Evolutionary conservation across 2,797 vertebrate species (phyloP).

Genomic region (Lacerta viridis): DNA sequence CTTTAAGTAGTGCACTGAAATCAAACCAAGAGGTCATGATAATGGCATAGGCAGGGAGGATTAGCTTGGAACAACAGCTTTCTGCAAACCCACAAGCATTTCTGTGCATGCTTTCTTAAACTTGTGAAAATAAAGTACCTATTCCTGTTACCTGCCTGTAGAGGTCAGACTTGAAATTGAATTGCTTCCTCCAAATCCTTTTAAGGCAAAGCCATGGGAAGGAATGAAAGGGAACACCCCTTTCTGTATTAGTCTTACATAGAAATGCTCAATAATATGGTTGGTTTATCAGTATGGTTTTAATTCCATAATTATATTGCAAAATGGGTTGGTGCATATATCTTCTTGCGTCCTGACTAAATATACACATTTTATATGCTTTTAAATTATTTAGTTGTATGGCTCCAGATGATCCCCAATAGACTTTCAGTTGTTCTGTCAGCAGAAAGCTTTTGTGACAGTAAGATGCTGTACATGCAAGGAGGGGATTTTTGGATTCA

Average conservation of each 20-base stretch:
- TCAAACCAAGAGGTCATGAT: neutral
- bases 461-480: neutral
- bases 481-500: neutral
- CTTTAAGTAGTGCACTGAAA: neutral
- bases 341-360: slow-evolving; percentile 7
- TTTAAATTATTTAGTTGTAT: slow-evolving; percentile 67
- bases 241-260: slow-evolving; percentile 49
- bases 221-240: slow-evolving; percentile 25
- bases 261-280: slow-evolving; percentile 41
- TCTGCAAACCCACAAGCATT: neutral
- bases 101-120: neutral
- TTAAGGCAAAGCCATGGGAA: slow-evolving; percentile 4
- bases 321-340: slow-evolving; percentile 48
- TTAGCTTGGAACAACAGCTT: slow-evolving; percentile 30
- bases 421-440: slow-evolving; percentile 37
- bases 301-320: slow-evolving; percentile 22
- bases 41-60: neutral
- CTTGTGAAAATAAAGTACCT: neutral
- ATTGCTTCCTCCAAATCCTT: slow-evolving; percentile 45
- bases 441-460: neutral
- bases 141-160: slow-evolving; percentile 80
- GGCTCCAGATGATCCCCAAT: slow-evolving; percentile 50
- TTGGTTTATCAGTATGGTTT: slow-evolving; percentile 39
- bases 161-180: slow-evolving; percentile 87
- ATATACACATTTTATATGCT: slow-evolving; percentile 47